Evolutionary conservation across 2,113 vertebrate species (phyloP).

Genomic region (Siniperca chuatsi): DNA sequence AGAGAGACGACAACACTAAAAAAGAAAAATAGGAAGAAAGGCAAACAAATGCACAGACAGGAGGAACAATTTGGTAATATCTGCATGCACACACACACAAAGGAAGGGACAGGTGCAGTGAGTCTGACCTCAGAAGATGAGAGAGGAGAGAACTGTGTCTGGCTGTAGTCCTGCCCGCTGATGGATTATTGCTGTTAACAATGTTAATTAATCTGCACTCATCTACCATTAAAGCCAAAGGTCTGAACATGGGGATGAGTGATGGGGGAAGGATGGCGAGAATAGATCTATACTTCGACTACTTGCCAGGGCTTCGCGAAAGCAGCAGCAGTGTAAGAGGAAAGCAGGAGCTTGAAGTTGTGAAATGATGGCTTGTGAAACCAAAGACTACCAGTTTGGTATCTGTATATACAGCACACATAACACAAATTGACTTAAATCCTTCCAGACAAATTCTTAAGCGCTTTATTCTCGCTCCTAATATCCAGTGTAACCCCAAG

Average conservation of each 20-base stretch:
- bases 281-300: slow-evolving; percentile 55
- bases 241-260: slow-evolving; percentile 59
- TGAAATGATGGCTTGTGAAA: slow-evolving; percentile 9
- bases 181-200: slow-evolving; percentile 66
- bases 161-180: slow-evolving; percentile 49
- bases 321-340: slow-evolving; percentile 9
- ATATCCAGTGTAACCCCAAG: background rate
- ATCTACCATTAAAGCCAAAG: slow-evolving; percentile 64
- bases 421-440: slow-evolving; percentile 2
- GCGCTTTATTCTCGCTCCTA: background rate
- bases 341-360: background rate
- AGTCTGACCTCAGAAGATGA: slow-evolving; percentile 30
- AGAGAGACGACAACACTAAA: background rate
- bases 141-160: background rate
- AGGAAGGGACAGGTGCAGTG: slow-evolving; percentile 1
- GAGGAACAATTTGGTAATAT: background rate
- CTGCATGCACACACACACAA: background rate
- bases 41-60: background rate
- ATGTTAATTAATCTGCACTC: slow-evolving; percentile 77
- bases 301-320: slow-evolving; percentile 40
- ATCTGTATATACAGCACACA: background rate
- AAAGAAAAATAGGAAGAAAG: background rate
- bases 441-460: slow-evolving; percentile 3
- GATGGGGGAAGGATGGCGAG: slow-evolving; percentile 28
- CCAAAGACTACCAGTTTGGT: slow-evolving; percentile 5